A percentile compares a stretch with the other conserved stretches of the same genome.
Evolutionary conservation across 2,113 vertebrate species (phyloP).

Genomic region (Carlito syrichta): DNA sequence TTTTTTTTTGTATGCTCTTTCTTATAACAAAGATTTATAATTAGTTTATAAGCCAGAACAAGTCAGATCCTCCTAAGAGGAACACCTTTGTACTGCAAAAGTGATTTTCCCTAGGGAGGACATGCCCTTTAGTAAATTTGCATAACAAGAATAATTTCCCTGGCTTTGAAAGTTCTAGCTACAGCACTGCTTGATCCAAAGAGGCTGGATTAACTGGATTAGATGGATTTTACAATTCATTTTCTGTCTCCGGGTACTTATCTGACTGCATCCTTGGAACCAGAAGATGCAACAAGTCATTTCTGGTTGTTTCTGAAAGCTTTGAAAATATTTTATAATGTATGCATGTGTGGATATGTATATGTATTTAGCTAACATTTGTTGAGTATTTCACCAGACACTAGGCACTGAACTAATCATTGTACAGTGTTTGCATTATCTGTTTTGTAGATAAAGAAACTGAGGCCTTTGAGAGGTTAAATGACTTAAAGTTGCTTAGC

Average conservation of each 20-base stretch:
- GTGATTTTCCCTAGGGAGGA: not conserved
- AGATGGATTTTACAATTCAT: not conserved
- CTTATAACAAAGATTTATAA: not conserved
- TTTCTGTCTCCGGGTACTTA: not conserved
- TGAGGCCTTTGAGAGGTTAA: not conserved
- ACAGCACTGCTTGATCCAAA: not conserved
- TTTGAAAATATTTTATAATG: not conserved
- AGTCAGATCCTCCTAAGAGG: not conserved
- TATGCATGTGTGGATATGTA: not conserved
- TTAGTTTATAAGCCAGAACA: conserved; percentile 19
- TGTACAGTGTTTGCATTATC: not conserved
- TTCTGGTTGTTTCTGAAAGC: not conserved
- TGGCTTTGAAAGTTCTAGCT: not conserved
- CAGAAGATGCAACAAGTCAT: not conserved
- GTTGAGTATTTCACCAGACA: not conserved
- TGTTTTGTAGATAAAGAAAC: not conserved
- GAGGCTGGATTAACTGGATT: not conserved
- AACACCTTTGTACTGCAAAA: not conserved
- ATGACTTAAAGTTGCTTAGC: not conserved
- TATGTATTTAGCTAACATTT: not conserved
- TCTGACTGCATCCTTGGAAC: not conserved
- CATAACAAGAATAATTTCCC: not conserved
- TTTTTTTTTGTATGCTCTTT: conserved; percentile 25
- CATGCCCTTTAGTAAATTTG: not conserved
- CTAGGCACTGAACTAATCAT: not conserved